Evolutionary conservation across 2,113 vertebrate species (phyloP).

Genomic region (Opisthocomus hoazin): DNA sequence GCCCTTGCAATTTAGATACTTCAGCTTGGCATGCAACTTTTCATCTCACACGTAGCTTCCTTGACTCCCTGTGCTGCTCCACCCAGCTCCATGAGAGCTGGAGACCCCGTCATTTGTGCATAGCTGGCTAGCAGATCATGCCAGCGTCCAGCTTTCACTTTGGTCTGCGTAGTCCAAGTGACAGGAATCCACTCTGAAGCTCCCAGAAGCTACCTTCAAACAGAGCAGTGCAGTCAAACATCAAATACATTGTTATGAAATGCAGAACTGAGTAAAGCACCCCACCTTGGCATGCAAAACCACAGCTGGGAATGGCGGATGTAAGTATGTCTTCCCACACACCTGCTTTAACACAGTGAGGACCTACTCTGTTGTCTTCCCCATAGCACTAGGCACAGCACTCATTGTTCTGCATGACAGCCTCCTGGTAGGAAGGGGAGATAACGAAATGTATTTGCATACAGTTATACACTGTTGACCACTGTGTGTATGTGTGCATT

Average conservation of each 20-base stretch:
- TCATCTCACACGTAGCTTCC: rapidly evolving
- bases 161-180: background rate
- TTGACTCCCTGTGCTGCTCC: background rate
- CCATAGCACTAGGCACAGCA: background rate
- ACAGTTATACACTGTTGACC: background rate
- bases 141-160: background rate
- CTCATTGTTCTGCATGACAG: background rate
- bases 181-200: background rate
- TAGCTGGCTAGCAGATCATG: background rate
- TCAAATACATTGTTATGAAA: background rate
- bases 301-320: background rate
- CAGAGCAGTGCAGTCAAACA: background rate
- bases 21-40: background rate
- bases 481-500: background rate
- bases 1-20: background rate
- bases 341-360: background rate
- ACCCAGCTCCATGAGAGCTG: background rate
- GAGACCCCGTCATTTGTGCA: background rate
- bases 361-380: background rate
- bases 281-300: background rate
- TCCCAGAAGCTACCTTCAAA: background rate
- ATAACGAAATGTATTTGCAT: background rate
- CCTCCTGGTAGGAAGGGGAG: background rate
- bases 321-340: background rate
- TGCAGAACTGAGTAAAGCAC: background rate